Conservation (phyloP, 2,113 vertebrate species). For the Columba livia region DNA sequence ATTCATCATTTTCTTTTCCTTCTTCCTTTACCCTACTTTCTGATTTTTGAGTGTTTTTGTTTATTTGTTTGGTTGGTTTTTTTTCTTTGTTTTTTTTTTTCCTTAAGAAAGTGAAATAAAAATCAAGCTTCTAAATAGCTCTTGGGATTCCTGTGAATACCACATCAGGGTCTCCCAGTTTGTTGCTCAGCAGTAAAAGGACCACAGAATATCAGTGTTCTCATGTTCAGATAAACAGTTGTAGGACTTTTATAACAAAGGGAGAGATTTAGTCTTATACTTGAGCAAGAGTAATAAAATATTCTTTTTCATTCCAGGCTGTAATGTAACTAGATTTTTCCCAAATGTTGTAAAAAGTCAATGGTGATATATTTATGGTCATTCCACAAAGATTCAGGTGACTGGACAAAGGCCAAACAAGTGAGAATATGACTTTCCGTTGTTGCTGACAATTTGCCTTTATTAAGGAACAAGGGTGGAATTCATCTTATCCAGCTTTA, state of each 20-base stretch:
- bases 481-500: constrained; percentile 1
- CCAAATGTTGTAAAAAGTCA: neutral
- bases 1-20: too few relatives aligned
- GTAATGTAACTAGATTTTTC: neutral
- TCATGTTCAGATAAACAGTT: neutral
- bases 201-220: neutral
- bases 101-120: neutral
- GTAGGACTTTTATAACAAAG: neutral
- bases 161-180: neutral
- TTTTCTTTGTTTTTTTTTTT: neutral
- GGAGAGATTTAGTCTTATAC: neutral
- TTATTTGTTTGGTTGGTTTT: too few relatives aligned
- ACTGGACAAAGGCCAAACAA: neutral
- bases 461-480: neutral
- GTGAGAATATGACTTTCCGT: neutral
- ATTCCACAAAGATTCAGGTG: neutral
- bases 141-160: neutral
- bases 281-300: neutral
- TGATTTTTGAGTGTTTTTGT: too few relatives aligned
- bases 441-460: neutral
- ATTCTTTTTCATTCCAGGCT: neutral
- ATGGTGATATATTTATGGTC: neutral
- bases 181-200: neutral
- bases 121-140: neutral
- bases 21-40: too few relatives aligned